Evolutionary conservation across 2,797 vertebrate species (phyloP), one percentile per base, ranked within the genome.

Genomic region (Cacajao melanocephalus): DNA sequence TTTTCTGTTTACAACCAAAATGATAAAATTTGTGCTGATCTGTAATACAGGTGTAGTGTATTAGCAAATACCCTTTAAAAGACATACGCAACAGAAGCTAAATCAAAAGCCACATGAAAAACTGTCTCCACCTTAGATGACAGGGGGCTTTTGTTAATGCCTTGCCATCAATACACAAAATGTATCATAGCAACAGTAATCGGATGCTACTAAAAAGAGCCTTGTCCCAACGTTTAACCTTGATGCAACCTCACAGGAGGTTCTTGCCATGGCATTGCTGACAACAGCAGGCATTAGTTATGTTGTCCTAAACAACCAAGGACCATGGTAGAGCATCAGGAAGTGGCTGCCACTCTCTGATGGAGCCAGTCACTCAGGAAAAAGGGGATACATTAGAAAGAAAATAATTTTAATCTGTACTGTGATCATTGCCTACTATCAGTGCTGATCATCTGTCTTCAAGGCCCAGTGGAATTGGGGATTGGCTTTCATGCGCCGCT

Each of bases 271-370:
- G 17, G 39, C 84, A 55, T 20, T 7, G 94, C 95, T 97, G 96
- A 96, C 96, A 97, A 97, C 58, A 87, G 64, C 30, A 95, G 92
- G 46, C 57, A 73, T 97, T 93, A 96, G 93, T 94, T 96, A 95
- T 80, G 76, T 84, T 88, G 96, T 97, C 93, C 94, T 97, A 97
- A 89, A 80, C 92, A 96, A 97, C 97, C 92, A 72, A 85, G 80
- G 96, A 93, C 46, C 97, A 94, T 88, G 91, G 78, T 94, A 97
- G 93, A 92, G 28, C 52, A 90, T 94, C 20, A 97, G 88, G 96
- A 98, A 94, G 94, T 93, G 94, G 73, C 94, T 97, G 97, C 78
- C 93, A 72, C 96, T 96, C 81, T 98, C 93, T 86, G 93, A 98
- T 30, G 20, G 89, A 88, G 95, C 91, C 94, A 90, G 61, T 96